These are phyloP conservation scores for Alcis repandata DNA, from an alignment of 2,888 invertebrate genomes.

Conservation along the genomic window DNA sequence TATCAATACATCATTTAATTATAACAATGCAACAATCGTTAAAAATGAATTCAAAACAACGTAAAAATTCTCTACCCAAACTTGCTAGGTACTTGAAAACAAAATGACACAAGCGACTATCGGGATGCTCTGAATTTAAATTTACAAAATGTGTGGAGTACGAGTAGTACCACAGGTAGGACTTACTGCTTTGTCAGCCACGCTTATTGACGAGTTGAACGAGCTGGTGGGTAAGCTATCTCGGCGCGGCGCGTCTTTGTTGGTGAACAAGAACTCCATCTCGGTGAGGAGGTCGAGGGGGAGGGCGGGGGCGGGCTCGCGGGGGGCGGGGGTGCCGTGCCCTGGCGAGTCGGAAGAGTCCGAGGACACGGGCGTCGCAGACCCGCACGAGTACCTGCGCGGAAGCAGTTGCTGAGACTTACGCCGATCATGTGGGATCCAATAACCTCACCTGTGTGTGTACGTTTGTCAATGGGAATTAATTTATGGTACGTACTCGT, in stretches of 20 bases:
- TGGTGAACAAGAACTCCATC: constrained; percentile 76
- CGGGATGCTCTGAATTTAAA: constrained; percentile 29
- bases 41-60: not conserved
- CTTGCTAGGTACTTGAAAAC: not conserved
- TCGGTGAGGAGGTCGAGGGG: constrained; percentile 79
- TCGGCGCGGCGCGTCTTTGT: constrained; percentile 62
- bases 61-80: constrained; percentile 10
- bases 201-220: constrained; percentile 62
- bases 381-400: constrained; percentile 79
- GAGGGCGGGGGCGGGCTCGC: constrained; percentile 63
- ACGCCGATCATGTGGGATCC: too few relatives aligned
- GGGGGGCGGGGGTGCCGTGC: constrained; percentile 58
- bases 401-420: too few relatives aligned
- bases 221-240: constrained; percentile 72
- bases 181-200: constrained; percentile 78
- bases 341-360: constrained; percentile 73
- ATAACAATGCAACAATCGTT: not conserved
- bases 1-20: too few relatives aligned
- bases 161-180: not conserved
- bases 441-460: too few relatives aligned
- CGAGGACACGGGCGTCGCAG: constrained; percentile 78
- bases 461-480: too few relatives aligned
- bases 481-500: too few relatives aligned
- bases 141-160: constrained; percentile 15
- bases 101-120: constrained; percentile 37